phyloP scores from a whole-genome alignment of 2,113 vertebrate species.

The Cyphomyrus discorhynchus region DNA sequence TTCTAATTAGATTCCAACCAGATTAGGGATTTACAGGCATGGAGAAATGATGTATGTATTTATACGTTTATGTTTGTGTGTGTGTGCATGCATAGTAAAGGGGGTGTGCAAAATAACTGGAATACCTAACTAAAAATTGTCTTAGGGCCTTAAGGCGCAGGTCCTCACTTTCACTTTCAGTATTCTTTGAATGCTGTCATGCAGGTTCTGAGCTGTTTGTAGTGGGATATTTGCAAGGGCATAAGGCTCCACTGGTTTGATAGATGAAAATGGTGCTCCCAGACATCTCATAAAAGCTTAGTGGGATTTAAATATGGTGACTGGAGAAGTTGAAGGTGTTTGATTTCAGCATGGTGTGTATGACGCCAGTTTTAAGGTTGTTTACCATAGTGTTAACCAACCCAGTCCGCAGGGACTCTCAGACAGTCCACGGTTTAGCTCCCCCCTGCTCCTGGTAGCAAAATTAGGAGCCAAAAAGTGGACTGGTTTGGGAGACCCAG shows the following conservation, averaged over 20 bases:
- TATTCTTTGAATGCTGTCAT: not conserved
- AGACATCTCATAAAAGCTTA: not conserved
- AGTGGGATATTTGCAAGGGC: not conserved
- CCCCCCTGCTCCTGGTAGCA: not conserved
- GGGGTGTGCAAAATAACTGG: not conserved
- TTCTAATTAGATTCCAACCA: not conserved
- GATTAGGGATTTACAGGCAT: not conserved
- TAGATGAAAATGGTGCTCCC: not conserved
- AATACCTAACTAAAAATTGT: not conserved
- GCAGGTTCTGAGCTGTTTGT: not conserved
- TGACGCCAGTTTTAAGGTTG: not conserved
- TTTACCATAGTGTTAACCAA: not conserved
- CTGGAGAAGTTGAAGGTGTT: not conserved
- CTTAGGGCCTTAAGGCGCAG: not conserved
- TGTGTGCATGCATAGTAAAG: not conserved
- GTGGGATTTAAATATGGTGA: not conserved
- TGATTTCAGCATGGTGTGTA: not conserved
- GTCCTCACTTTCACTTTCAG: not conserved
- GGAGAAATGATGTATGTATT: not conserved
- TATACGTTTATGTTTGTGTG: not conserved
- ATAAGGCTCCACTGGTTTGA: not conserved
- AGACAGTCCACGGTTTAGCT: not conserved
- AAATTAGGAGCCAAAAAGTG: not conserved
- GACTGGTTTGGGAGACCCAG: not conserved
- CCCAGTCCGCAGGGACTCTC: not conserved